Evolutionary conservation across 1,140 invertebrate genomes (phyloP), one percentile per base, ranked within the genome.

Genomic region (Teleopsis dalmanni): DNA sequence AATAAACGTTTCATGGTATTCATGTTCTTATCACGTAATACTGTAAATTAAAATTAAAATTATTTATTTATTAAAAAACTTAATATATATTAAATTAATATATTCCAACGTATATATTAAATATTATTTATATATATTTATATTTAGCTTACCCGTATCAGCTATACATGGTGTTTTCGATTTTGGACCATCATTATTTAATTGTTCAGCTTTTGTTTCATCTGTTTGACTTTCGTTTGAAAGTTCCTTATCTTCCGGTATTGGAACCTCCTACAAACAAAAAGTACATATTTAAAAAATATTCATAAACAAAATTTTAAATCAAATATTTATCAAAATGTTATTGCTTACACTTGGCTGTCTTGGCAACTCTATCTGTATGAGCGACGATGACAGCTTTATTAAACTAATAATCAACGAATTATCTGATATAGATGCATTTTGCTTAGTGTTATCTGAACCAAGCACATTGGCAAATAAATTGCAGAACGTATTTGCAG

Each of bases 1-100:
- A 91, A 79, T 51, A 93, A 77, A 50, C 84, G 79, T 59, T 85
- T 82, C 83, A 94, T 91, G 3, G 88, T 89, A 1, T 80, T 77
- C 49, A 83, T 89, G 1, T 80, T 77, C 49, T 83, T 78, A 57
- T 88, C 80, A 63, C 86, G 83, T 21, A 89, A 57, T 8, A 88
- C 85, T 80, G 13, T 2, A 31, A 47, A 34, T 16, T 21, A 23
- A 43, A 36, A 34, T 10, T 44, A 22, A 69, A 45, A 16, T 19
- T 36, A 14, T 29, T 34, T 27, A 34, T 37, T 45, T n/a, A n/a
- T n/a, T n/a, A n/a, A n/a, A n/a, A n/a, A n/a, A n/a, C n/a, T n/a
- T n/a, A n/a, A n/a, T n/a, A n/a, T n/a, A n/a, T n/a, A n/a, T n/a
- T n/a, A n/a, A 29, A 29, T 8, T 29, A 29, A 29, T 8, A 19